phyloP scores from a whole-genome alignment of 2,888 invertebrate species.

The Pristionchus maxplancki region DNA sequence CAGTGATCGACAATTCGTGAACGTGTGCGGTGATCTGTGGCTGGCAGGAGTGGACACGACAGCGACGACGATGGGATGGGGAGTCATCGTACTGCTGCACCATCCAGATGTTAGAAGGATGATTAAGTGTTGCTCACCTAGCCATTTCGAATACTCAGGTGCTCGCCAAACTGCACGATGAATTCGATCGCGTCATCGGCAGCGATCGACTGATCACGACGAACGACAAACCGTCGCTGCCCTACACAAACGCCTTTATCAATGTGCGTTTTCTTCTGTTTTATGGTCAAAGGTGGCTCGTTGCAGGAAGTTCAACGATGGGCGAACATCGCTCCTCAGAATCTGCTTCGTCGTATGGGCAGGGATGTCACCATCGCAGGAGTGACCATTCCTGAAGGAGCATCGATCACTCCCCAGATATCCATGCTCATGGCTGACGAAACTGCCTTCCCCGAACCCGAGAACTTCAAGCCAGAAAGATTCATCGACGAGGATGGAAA shows the following conservation, averaged over 20 bases:
- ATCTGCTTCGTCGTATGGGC: constrained; percentile 51
- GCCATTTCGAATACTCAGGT: constrained; percentile 50
- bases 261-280: constrained; percentile 53
- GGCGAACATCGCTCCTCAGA: constrained; percentile 60
- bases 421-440: constrained; percentile 58
- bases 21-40: constrained; percentile 62
- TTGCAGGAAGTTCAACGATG: constrained; percentile 59
- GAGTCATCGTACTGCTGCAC: constrained; percentile 55
- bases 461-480: constrained; percentile 55
- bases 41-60: constrained; percentile 67
- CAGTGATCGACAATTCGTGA: constrained; percentile 49
- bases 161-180: constrained; percentile 55
- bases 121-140: not conserved
- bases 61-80: constrained; percentile 62
- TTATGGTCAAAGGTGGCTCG: not conserved
- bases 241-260: constrained; percentile 59
- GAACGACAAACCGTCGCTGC: constrained; percentile 54
- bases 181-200: constrained; percentile 55
- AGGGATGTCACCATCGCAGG: not conserved
- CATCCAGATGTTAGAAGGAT: constrained; percentile 51
- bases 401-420: constrained; percentile 60
- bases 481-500: constrained; percentile 55
- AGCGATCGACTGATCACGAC: constrained; percentile 15
- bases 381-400: constrained; percentile 54
- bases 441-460: constrained; percentile 59